These are phyloP conservation scores for Alligator sinensis DNA, from an alignment of 2,113 vertebrate genomes.

Conservation along the genomic window DNA sequence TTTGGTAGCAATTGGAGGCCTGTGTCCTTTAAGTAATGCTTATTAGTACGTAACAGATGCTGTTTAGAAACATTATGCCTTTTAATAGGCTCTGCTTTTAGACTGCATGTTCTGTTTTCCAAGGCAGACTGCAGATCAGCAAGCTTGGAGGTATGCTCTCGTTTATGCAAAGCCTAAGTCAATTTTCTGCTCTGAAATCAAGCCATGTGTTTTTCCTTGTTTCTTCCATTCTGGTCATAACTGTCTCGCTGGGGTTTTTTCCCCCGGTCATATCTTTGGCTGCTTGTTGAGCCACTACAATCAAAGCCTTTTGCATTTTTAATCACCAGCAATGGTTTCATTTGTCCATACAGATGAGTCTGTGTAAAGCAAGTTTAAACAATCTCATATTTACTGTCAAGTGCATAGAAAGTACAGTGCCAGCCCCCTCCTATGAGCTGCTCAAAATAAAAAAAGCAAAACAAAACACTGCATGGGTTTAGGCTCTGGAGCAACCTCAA, in stretches of 20 bases:
- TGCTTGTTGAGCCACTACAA: slow-evolving; percentile 31
- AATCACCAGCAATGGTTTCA: slow-evolving; percentile 20
- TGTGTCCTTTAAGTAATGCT: slow-evolving; percentile 63
- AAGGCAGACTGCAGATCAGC: slow-evolving; percentile 41
- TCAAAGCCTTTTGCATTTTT: slow-evolving; percentile 53
- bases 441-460: slow-evolving; percentile 22
- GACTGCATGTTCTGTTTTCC: slow-evolving; percentile 36
- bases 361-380: slow-evolving; percentile 64
- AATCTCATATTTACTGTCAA: slow-evolving; percentile 41
- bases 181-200: slow-evolving; percentile 72
- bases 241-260: slow-evolving; percentile 42
- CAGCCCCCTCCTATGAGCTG: slow-evolving; percentile 42
- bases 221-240: slow-evolving; percentile 44
- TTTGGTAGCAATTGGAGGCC: slow-evolving; percentile 65
- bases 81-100: slow-evolving; percentile 48
- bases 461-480: slow-evolving; percentile 47
- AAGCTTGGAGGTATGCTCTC: slow-evolving; percentile 51
- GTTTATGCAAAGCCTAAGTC: slow-evolving; percentile 55
- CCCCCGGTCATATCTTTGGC: slow-evolving; percentile 50
- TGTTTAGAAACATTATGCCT: slow-evolving; percentile 64
- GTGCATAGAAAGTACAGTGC: slow-evolving; percentile 38
- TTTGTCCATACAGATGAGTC: slow-evolving; percentile 57
- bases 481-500: slow-evolving; percentile 69
- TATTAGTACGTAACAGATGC: slow-evolving; percentile 62
- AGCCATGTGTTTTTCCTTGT: slow-evolving; percentile 39